These are phyloP conservation scores for Ischnura elegans DNA, from an alignment of 2,888 invertebrate genomes.

Conservation along the genomic window DNA sequence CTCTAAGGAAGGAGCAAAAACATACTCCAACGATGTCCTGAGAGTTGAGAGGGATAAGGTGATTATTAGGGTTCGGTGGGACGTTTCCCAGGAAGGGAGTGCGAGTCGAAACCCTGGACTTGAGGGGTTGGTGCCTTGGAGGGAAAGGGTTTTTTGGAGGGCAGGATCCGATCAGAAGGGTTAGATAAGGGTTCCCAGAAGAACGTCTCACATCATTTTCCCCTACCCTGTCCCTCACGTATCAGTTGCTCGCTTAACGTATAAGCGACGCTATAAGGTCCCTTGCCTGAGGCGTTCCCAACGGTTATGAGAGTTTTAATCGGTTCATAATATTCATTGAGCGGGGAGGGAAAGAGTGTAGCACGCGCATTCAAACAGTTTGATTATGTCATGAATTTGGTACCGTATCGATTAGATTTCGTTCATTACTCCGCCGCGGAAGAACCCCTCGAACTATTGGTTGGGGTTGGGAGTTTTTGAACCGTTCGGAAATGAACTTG, in stretches of 20 bases:
- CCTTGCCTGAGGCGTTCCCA: background rate
- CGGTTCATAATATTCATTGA: conserved; percentile 21
- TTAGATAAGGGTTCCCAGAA: background rate
- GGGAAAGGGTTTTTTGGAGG: background rate
- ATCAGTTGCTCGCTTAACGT: background rate
- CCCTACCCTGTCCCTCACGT: background rate
- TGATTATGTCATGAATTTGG: background rate
- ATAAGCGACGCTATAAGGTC: background rate
- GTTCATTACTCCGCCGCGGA: no score
- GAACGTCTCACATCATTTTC: background rate
- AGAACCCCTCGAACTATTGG: no score
- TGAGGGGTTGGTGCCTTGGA: background rate
- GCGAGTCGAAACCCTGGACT: no score
- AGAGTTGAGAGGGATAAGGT: conserved; percentile 21
- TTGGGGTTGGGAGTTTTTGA: no score
- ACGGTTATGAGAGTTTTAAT: conserved; percentile 16
- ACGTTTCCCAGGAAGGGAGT: background rate
- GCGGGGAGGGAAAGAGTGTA: background rate
- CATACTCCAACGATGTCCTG: background rate
- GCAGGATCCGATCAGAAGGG: background rate
- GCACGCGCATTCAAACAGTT: background rate
- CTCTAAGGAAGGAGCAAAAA: background rate
- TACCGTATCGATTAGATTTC: background rate
- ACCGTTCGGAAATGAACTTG: no score
- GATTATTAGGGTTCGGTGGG: background rate